These are phyloP conservation scores for Morone saxatilis DNA, from an alignment of 2,113 vertebrate species.

Conservation along the genomic window DNA sequence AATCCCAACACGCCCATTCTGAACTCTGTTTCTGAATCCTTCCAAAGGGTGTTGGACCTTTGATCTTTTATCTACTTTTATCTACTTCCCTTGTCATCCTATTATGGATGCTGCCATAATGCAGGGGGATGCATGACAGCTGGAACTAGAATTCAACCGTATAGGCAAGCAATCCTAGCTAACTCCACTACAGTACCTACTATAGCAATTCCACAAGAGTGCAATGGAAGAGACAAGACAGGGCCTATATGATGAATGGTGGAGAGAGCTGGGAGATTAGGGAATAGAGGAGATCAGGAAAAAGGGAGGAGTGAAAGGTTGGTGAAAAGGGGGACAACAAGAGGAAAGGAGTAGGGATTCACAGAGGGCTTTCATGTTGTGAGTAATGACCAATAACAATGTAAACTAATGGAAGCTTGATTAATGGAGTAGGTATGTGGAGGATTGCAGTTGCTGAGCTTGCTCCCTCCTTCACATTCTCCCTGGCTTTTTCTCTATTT, in stretches of 20 bases:
- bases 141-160: conserved; percentile 23
- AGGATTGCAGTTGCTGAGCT: conserved; percentile 16
- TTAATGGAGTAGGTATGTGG: conserved; percentile 21
- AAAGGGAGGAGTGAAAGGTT: background rate
- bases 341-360: conserved; percentile 6
- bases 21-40: background rate
- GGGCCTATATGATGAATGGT: conserved; percentile 25
- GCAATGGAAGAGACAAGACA: conserved; percentile 18
- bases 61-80: conserved; percentile 1
- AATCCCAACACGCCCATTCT: background rate
- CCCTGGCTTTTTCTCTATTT: background rate
- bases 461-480: background rate
- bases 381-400: conserved; percentile 32
- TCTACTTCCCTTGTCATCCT: conserved; percentile 7
- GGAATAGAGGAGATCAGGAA: background rate
- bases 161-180: background rate
- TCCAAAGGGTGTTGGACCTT: background rate
- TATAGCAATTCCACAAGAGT: conserved; percentile 21
- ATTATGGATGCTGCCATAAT: conserved; percentile 20
- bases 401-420: conserved; percentile 29
- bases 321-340: background rate
- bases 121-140: conserved; percentile 1
- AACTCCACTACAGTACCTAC: background rate
- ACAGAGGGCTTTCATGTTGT: conserved; percentile 20
- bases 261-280: conserved; percentile 9